Base-by-base conservation (phyloP, 2,797 vertebrate species). In the Linurgus olivaceus region DNA sequence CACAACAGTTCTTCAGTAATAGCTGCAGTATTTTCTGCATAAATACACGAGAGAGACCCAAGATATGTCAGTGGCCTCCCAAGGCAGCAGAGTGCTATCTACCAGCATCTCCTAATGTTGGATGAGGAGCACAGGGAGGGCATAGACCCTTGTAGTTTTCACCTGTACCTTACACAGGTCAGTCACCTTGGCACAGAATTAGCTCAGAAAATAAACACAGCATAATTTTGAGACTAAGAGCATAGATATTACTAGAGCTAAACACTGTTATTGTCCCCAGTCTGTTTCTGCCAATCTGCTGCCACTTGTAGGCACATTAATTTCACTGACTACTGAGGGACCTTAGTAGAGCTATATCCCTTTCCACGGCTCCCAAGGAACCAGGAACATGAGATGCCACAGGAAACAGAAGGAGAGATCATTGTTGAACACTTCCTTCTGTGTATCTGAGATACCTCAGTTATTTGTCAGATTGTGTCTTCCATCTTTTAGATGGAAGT, bases 321-420 rank as follows among this genome's bases (percentile, higher is more conserved):
- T 25, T 78, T 51, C 15, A 31, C 7, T 58, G 40, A 59, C 26
- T 78, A 0, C 7, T 75, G 50, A 58, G 29, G 20, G 9, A 24
- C 38, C 2, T 17, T 26, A 57, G 24, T 24, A 8, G 8, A 78
- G 3, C 1, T 23, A 5, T n/a, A 55, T 1, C 3, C 23, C 7
- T 55, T 88, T 70, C 37, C 20, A 74, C 10, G 50, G 29, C 7
- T 45, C 24, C 33, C 23, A 44, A 73, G 16, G 9, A 80, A 57
- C 6, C 2, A 1, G 33, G 28, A 58, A 31, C 0, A 0, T 9
- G 35, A 52, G 38, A 31, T 68, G 18, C 1, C 45, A 47, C 29
- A 78, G 25, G 28, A 11, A 65, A 74, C 1, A 2, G 15, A 77
- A 75, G 33, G 58, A 48, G 62, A 48, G 2, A 24, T 29, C 26